Evolutionary conservation across 2,113 vertebrate species (phyloP), one percentile per base, ranked within the genome.

Genomic region (Genyomyrus donnyi): DNA sequence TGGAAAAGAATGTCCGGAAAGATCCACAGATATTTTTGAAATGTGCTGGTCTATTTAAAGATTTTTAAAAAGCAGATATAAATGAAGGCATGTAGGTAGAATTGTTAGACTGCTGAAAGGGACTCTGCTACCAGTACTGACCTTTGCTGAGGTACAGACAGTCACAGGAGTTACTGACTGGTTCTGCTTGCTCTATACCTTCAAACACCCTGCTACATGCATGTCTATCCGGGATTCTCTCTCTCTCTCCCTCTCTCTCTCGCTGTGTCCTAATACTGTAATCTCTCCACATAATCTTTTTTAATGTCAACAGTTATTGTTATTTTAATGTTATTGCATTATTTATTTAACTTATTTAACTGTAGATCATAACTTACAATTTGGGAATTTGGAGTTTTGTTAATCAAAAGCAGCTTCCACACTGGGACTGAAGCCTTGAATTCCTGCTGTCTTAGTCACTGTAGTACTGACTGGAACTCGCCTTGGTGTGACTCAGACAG

Each of bases 371-470:
- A 74, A 74, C n/a, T 49, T 88, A 31, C 45, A 74, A 27, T 58
- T 74, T 74, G 58, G 27, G 17, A 74, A 74, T 77, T 31, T 17
- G 3, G 9, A 74, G 45, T 35, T 27, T 88, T 66, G 35, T 45
- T 62, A 56, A 88, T 66, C 35, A 62, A 49, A 45, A 74, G 83
- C 83, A 74, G 88, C 74, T 42, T 21, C 83, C 83, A 85, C 83
- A 46, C 42, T 83, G 77, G 31, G 77, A 83, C 19, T 48, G 21
- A 85, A 48, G 46, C 85, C 49, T 87, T 87, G 45, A 88, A 88
- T 45, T 58, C 24, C 35, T 52, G 2, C 35, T 53, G 50, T 85
- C 19, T 45, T 48, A 48, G 45, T 46, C 83, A 84, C 27, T 19
- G 21, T n/a, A 56, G 35, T 50, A 84, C 19, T 53, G 45, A 80